Conservation (phyloP, 35 echinoderm and acorn worm genomes). For the Hemicentrotus pulcherrimus region DNA sequence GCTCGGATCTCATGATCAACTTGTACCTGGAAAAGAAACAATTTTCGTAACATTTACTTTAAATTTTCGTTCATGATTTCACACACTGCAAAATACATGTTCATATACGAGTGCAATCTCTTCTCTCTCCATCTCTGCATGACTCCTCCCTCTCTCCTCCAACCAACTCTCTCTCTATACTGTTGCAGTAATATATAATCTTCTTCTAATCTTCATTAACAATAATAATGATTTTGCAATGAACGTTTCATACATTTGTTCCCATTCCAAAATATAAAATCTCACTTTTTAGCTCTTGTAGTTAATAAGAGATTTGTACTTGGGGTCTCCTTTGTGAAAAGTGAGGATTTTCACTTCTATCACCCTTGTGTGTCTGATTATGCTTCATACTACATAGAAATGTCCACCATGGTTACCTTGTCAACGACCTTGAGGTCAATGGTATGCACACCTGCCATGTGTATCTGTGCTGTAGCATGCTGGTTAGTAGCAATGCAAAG, state of each 20-base stretch:
- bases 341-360: too few species aligned
- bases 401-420: slow-evolving; percentile 56
- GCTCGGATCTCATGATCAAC: slow-evolving; percentile 88
- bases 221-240: too few species aligned
- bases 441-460: slow-evolving; percentile 86
- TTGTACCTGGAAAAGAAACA: slow-evolving; percentile 69
- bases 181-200: neutral
- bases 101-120: neutral
- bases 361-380: neutral
- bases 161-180: neutral
- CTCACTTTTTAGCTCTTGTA: too few species aligned
- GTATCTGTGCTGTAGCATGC: slow-evolving; percentile 79
- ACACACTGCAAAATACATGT: neutral
- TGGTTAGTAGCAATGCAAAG: slow-evolving; percentile 79
- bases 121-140: too few species aligned
- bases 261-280: too few species aligned
- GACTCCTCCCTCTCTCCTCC: neutral
- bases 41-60: neutral
- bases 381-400: neutral
- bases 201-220: neutral
- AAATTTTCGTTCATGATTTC: neutral
- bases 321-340: too few species aligned
- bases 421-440: slow-evolving; percentile 90
- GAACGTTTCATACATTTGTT: too few species aligned
- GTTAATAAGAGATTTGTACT: too few species aligned